Base-by-base conservation (phyloP, 2,888 invertebrate genomes). In the Ditula angustiorana region DNA sequence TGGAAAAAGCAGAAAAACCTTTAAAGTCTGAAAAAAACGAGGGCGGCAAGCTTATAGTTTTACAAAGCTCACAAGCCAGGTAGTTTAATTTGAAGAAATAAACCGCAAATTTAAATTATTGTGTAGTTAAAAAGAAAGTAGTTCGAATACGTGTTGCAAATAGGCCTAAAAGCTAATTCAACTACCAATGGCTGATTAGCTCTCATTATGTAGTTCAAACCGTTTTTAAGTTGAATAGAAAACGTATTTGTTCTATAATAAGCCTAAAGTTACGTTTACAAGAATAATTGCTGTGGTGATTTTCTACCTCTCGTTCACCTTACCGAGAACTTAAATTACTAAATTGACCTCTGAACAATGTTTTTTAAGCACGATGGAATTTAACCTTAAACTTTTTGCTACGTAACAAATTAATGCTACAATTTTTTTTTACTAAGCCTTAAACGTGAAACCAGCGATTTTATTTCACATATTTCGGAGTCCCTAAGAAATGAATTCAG, bases 291-390 rank as follows among this genome's bases (percentile, higher is more conserved):
- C 41, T 30, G 7, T 28, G 16, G 26, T 21, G 30, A 41, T 52
- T 44, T 41, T 13, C 30, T 52, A 30, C 21, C 21, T 10, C 60
- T 52, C 44, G 30, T 44, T 52, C 41, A 61, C 52, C 60, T 44
- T 44, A 3, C 7, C 37, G 13, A 21, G 16, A 13, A 10, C 60
- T 44, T 5, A 13, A 41, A 61, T 61, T 52, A 61, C 23, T 23
- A 23, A 61, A 52, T 52, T 8, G 41, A 44, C 44, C 44, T 52
- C 41, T 52, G 37, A 52, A 61, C 44, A 52, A 61, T 52, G 60
- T 44, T 61, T 52, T 24, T 37, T 19, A 52, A 41, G 30, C 50
- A 41, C 59, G 37, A 60, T 41, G 47, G 21, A 50, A 60, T 37
- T 59, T 37, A 7, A 50, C 37, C 37, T 28, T 5, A 24, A 46